Conservation (phyloP, 1,140 invertebrate genomes). For the Monomorium pharaonis region DNA sequence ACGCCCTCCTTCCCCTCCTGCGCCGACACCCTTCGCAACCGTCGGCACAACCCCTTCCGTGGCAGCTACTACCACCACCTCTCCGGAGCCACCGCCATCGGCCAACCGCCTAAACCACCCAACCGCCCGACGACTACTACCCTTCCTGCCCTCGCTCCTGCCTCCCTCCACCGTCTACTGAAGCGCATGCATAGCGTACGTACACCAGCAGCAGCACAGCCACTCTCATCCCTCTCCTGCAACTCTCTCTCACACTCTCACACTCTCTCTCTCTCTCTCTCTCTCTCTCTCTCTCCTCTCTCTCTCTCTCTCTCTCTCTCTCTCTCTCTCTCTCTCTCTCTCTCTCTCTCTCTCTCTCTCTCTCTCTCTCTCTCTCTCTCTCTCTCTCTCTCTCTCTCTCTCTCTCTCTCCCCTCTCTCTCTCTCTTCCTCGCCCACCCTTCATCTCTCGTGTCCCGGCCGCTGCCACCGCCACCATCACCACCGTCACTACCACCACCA, state of each 20-base stretch:
- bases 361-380: slow-evolving; percentile 32
- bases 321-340: slow-evolving; percentile 21
- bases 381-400: slow-evolving; percentile 18
- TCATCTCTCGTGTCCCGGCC: slow-evolving; percentile 34
- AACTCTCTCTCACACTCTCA: too few relatives aligned
- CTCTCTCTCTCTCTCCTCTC: slow-evolving; percentile 16
- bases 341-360: slow-evolving; percentile 25
- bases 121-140: slow-evolving; percentile 32
- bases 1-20: slow-evolving; percentile 76
- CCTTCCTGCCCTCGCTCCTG: background rate
- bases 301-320: slow-evolving; percentile 30
- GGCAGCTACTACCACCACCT: slow-evolving; percentile 54
- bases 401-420: slow-evolving; percentile 38
- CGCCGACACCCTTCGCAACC: slow-evolving; percentile 50
- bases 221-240: slow-evolving; percentile 21
- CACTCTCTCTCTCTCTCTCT: slow-evolving; percentile 38
- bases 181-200: slow-evolving; percentile 70
- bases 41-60: slow-evolving; percentile 63
- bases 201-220: slow-evolving; percentile 65
- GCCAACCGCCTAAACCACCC: slow-evolving; percentile 65
- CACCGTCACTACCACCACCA: slow-evolving; percentile 17
- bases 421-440: slow-evolving; percentile 15
- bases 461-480: slow-evolving; percentile 55
- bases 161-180: slow-evolving; percentile 53
- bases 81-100: slow-evolving; percentile 46